Evolutionary conservation across 2,113 vertebrate species (phyloP), one percentile per base, ranked within the genome.

Genomic region (Vombatus ursinus): DNA sequence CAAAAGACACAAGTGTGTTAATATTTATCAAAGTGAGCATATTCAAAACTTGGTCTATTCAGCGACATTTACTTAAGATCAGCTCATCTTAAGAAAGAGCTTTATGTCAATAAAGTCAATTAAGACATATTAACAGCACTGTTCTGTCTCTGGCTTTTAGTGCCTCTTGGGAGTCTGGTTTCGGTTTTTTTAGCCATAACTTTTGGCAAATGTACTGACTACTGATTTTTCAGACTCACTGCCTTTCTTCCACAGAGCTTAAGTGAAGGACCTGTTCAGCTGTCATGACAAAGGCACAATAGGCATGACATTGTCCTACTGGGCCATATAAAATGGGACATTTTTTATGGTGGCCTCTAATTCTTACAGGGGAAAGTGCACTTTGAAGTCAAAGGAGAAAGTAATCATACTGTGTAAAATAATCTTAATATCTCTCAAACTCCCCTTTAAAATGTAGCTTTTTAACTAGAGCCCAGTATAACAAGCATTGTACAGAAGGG

Each of bases 61-160:
- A 95, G 50, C 51, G 50, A 95, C 98, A 53, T 90, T 95, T 90
- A 89, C 37, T 94, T n/a, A 92, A 96, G 96, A 95, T 96, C 7
- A 96, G 92, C 96, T 94, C 98, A 97, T 97, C 92, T 98, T 98
- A 97, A 98, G 96, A 98, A 98, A 98, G 98, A 91, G 84, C 89
- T 90, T 90, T 48, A 50, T 50, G 4, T 28, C 10, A 97, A 94
- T 89, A 96, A 93, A 44, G 61, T 44, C 68, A 44, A n/a, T 77
- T n/a, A 77, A 44, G 68, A 84, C 61, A 77, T 16, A 37, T 11
- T 68, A 68, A 68, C 19, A 84, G 68, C n/a, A 44, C n/a, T 22
- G 68, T 4, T 37, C 19, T n/a, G 14, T 77, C 68, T 84, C 68
- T 77, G 16, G n/a, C 19, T 44, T 68, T 84, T 84, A 44, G 14